Evolutionary conservation across 2,113 vertebrate genomes (phyloP), one percentile per base, ranked within the genome.

Genomic region (Saimiri boliviensis): DNA sequence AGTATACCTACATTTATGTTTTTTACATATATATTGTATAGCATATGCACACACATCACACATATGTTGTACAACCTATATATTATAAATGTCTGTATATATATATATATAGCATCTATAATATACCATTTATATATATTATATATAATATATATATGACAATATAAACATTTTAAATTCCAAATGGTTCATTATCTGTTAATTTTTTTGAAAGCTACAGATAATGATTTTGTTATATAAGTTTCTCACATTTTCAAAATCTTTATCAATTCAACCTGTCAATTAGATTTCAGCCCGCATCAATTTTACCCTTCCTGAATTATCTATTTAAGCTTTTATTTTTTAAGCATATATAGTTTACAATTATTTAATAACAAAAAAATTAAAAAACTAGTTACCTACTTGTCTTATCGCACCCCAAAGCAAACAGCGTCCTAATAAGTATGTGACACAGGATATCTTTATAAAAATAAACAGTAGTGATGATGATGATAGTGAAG

Each of bases 241-340:
- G 37, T 90, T 92, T 95, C 56, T 91, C 6, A 35, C 68, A 86
- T 92, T 95, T 94, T 93, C 25, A 96, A 84, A 93, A 90, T 82
- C 30, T 79, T 89, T n/a, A 86, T 82, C 32, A 37, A 2, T 92
- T 89, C 10, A 91, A 8, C 32, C 63, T 88, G 3, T 89, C 68
- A 88, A 8, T 77, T 95, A 92, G 71, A 19, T 89, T 19, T 21
- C 16, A 93, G 8, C 77, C 8, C 23, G 19, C 58, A 76, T 54
- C 32, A 89, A 8, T 21, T 92, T 95, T 94, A 80, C 40, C 35
- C 9, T 83, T 70, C 54, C 74, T 81, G 89, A 73, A 49, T 94
- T 6, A 80, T 96, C 37, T 87, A 27, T 80, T 89, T 86, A 89
- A 58, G 23, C 30, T 95, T 92, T 96, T 86, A 27, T 74, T 95